phyloP scores from a whole-genome alignment of 2,797 vertebrate species.

The Molossus molossus region DNA sequence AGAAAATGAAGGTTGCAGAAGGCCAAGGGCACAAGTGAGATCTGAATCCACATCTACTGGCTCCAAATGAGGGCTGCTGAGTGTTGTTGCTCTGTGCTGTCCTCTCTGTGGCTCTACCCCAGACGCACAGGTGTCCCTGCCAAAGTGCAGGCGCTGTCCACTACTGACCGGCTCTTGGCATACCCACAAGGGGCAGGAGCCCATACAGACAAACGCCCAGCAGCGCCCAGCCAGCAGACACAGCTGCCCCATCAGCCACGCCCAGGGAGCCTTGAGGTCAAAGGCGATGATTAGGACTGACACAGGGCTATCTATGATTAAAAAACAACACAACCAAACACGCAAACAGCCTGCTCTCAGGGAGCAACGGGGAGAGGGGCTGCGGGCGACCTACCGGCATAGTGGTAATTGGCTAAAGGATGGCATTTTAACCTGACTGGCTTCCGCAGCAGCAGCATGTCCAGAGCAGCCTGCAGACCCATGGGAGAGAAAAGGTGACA shows the following conservation, averaged over 20 bases:
- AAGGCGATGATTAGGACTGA: background rate
- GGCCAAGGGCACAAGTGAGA: background rate
- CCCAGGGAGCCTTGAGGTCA: background rate
- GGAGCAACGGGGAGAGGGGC: background rate
- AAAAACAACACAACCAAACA: background rate
- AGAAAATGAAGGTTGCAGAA: slow-evolving; percentile 21
- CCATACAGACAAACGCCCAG: background rate
- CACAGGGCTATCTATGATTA: background rate
- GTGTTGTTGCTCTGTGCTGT: background rate
- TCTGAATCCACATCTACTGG: background rate
- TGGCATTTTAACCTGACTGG: slow-evolving; percentile 90
- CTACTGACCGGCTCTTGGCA: background rate
- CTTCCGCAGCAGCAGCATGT: slow-evolving; percentile 92
- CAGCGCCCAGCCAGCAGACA: background rate
- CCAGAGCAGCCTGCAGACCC: slow-evolving; percentile 91
- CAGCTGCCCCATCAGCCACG: background rate
- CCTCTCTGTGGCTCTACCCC: background rate
- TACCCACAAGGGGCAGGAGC: background rate
- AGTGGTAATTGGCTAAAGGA: slow-evolving; percentile 93
- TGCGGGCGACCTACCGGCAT: slow-evolving; percentile 91
- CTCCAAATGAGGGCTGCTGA: background rate
- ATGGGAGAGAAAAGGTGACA: slow-evolving; percentile 69
- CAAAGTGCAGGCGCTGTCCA: fast-evolving
- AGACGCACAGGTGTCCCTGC: background rate
- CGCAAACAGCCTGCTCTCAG: background rate